Percentiles rank a stretch among this genome's conserved stretches.
Conservation (phyloP, 2,113 vertebrate genomes). For the Atherinomorus stipes region DNA sequence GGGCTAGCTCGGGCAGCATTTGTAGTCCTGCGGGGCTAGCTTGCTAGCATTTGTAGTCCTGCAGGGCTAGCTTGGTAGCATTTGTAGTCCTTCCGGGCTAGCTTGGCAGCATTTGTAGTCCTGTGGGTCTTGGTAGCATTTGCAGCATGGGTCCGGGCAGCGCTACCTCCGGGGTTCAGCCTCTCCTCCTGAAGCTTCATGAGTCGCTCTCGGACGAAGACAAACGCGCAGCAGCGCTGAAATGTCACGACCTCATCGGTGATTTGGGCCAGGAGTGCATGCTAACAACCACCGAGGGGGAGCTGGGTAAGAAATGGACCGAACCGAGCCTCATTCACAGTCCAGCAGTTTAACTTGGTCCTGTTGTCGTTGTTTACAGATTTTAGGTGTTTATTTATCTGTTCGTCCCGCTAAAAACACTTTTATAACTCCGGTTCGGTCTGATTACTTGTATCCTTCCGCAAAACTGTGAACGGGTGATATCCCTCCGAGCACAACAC, state of each 20-base stretch:
- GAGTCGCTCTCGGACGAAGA: conserved; percentile 77
- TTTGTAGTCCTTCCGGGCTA: no score
- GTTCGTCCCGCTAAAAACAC: neutral
- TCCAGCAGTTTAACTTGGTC: neutral
- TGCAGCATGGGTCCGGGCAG: no score
- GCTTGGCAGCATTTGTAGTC: no score
- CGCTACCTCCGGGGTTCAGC: conserved; percentile 52
- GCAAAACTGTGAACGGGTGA: conserved; percentile 13
- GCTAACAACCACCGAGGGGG: conserved; percentile 74
- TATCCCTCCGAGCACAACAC: neutral
- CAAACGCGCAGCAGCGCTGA: conserved; percentile 69
- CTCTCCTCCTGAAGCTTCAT: conserved; percentile 83
- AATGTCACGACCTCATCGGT: conserved; percentile 84
- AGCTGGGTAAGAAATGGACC: conserved; percentile 83
- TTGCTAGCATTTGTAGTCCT: no score
- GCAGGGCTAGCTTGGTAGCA: no score
- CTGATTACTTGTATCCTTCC: conserved; percentile 5
- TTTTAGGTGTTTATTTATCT: neutral
- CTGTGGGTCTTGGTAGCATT: no score
- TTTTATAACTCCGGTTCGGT: neutral
- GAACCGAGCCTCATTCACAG: conserved; percentile 20
- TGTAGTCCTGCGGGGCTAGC: no score
- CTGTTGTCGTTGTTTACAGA: rapidly evolving
- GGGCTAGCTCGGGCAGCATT: no score
- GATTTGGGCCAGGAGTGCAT: conserved; percentile 89